These are phyloP conservation scores for Dynastes maya DNA, from an alignment of 2,888 invertebrate species.

Conservation along the genomic window DNA sequence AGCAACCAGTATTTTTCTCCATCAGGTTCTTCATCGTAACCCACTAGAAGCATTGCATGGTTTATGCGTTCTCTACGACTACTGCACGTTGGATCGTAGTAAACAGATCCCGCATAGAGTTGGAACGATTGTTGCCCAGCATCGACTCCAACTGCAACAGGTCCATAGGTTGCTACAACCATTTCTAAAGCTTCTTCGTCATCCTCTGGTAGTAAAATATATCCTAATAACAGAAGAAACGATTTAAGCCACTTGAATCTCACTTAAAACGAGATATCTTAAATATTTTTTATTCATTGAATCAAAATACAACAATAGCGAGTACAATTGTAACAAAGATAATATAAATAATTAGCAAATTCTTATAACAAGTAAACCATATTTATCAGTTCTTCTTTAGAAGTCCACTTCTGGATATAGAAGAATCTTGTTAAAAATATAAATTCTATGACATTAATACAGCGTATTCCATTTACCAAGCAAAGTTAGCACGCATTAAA, in stretches of 20 bases:
- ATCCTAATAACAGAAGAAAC: conserved; percentile 73
- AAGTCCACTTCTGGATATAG: too few species aligned
- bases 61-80: conserved; percentile 78
- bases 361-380: too few species aligned
- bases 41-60: conserved; percentile 88
- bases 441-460: too few species aligned
- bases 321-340: too few species aligned
- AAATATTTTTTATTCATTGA: too few species aligned
- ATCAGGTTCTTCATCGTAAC: conserved; percentile 79
- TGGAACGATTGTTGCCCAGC: conserved; percentile 90
- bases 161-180: conserved; percentile 89
- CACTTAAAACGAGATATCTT: too few species aligned
- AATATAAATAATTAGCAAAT: too few species aligned
- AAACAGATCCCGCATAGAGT: conserved; percentile 87
- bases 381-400: too few species aligned
- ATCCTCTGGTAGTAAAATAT: conserved; percentile 81
- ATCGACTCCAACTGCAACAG: conserved; percentile 91
- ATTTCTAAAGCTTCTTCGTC: conserved; percentile 82
- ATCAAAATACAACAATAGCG: too few species aligned
- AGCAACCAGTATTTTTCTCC: conserved; percentile 79
- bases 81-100: conserved; percentile 83
- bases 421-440: too few species aligned
- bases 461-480: too few species aligned
- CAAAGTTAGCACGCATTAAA: too few species aligned
- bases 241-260: not conserved